Evolutionary conservation across 1,140 invertebrate species (phyloP), one percentile per base, ranked within the genome.

Genomic region (Philaenus spumarius): DNA sequence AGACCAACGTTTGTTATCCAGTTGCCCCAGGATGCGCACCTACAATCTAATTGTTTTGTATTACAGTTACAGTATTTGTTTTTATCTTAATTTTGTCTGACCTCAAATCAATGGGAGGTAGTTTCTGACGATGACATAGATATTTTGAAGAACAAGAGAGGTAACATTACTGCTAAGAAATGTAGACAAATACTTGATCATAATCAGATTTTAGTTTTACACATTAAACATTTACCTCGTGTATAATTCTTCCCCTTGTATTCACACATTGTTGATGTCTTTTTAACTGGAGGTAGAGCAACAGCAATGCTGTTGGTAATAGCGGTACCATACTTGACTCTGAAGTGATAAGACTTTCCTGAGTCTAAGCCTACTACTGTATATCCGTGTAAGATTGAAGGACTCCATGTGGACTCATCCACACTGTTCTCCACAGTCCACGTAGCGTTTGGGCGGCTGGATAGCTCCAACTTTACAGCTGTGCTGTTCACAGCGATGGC

Each of bases 201-300:
- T n/a, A n/a, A n/a, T n/a, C n/a, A n/a, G n/a, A n/a, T n/a, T n/a
- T n/a, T n/a, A n/a, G n/a, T n/a, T n/a, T n/a, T n/a, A n/a, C n/a
- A n/a, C n/a, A n/a, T n/a, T 9, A 40, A 23, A 60, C 15, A 15
- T 51, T 59, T 59, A 42, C 75, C 76, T 40, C 77, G 57, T 56
- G 78, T 75, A 65, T 84, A 83, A 1, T 64, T 70, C 54, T 77
- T 75, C 1, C 78, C 81, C 58, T 84, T 81, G 68, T 82, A 78
- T 17, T 65, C 66, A 64, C 84, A 86, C 59, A 53, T 59, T 34
- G 53, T 58, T 51, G 37, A 42, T 15, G 35, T 64, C n/a, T n/a
- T 55, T 2, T 53, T 53, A n/a, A 39, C 23, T 4, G 59, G 59
- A 30, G 63, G 68, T 59, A 40, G 70, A 46, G 61, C 69, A 67